Evolutionary conservation across 2,113 vertebrate genomes (phyloP), one percentile per base, ranked within the genome.

Genomic region (Climacteris rufus): DNA sequence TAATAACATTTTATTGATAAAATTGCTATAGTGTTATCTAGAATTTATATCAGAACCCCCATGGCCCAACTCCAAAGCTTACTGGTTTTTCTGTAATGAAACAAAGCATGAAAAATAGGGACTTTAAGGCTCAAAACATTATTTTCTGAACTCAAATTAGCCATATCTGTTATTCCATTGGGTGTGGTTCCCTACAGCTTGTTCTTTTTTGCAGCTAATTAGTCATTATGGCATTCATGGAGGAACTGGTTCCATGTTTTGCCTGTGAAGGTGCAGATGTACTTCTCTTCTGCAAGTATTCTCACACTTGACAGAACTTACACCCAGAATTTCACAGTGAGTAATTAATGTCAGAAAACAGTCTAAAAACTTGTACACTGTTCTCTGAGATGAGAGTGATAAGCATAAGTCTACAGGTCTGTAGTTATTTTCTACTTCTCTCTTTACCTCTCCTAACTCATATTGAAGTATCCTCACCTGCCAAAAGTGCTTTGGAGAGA

Each of bases 321-420:
- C 1, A 0, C 5, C 21, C 42, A 63, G 56, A 47, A 11, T 1
- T 66, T 75, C 47, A 25, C 14, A 4, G 0, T 22, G 11, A 68
- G 30, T 12, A 23, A 54, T 50, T 60, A 47, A 28, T 42, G 30
- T n/a, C 22, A 72, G 44, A 25, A 31, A 56, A 70, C 25, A 47
- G 7, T 11, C 24, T 74, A 12, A 78, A 84, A 84, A 15, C 16
- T 23, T 56, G 9, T 21, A 35, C 3, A 10, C 5, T 53, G 3
- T 37, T 83, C n/a, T 70, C 35, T 7, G 8, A 60, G 21, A 31
- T 31, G 11, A 74, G 31, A 19, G 8, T 12, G 9, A 35, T 11
- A 56, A 7, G 0, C 5, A 11, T 8, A 21, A 35, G 16, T 19
- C 16, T 42, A 37, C 22, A 52, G 10, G 17, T 40, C 42, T 66